phyloP scores from a whole-genome alignment of 2,888 invertebrate genomes.

The Acanthosepion esculentum region DNA sequence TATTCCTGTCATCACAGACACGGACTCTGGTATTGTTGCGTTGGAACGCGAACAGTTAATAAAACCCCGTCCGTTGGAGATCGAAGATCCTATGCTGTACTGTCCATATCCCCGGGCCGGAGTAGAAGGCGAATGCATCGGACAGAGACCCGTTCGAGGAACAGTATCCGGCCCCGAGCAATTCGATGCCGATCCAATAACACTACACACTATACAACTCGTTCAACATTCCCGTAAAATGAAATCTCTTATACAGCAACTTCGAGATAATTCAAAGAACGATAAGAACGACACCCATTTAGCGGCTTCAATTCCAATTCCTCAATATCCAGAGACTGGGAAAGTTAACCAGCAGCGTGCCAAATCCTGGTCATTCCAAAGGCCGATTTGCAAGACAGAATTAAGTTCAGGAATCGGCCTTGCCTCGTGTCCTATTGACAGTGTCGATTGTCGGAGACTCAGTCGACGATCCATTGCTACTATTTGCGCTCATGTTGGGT shows the following conservation, averaged over 20 bases:
- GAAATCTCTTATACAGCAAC: slow-evolving; percentile 62
- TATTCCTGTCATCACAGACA: slow-evolving; percentile 67
- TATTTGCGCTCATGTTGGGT: slow-evolving; percentile 72
- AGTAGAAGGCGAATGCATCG: background rate
- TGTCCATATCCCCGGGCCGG: slow-evolving; percentile 58
- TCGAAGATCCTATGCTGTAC: slow-evolving; percentile 71
- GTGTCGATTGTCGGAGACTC: slow-evolving; percentile 63
- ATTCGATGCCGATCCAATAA: slow-evolving; percentile 69
- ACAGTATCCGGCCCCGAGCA: slow-evolving; percentile 55
- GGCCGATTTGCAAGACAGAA: slow-evolving; percentile 50
- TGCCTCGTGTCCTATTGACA: slow-evolving; percentile 68
- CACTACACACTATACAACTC: slow-evolving; percentile 70
- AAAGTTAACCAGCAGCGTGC: background rate
- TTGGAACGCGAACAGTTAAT: slow-evolving; percentile 73
- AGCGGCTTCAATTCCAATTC: background rate
- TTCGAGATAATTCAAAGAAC: slow-evolving; percentile 56
- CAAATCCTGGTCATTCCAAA: background rate
- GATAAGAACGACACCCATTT: background rate
- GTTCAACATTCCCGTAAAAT: slow-evolving; percentile 70
- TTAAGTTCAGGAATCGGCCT: slow-evolving; percentile 70
- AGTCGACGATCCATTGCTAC: slow-evolving; percentile 72
- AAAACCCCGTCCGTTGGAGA: slow-evolving; percentile 71
- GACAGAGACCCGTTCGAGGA: background rate
- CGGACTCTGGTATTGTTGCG: slow-evolving; percentile 72
- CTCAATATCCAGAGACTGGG: background rate